Percentiles rank a stretch among this genome's conserved stretches.
Evolutionary conservation across 2,888 invertebrate genomes (phyloP).

Genomic region (Aphelenchoides bicaudatus): DNA sequence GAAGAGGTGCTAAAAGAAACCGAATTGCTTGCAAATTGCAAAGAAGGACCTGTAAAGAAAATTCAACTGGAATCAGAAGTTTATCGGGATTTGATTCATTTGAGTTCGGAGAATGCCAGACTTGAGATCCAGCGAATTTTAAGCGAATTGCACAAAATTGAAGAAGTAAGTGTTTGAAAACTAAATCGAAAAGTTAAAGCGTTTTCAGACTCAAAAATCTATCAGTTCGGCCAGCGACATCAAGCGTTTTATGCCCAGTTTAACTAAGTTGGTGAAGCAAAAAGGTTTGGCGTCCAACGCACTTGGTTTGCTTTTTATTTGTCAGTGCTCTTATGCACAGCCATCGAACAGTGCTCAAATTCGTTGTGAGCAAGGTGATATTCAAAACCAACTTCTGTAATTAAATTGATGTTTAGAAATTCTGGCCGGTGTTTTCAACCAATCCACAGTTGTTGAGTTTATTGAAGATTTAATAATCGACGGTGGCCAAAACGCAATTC

Average conservation of each 20-base stretch:
- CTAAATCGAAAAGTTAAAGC: background rate
- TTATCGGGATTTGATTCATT: slow-evolving; percentile 3
- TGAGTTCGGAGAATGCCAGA: background rate
- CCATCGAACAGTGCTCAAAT: background rate
- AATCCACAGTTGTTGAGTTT: slow-evolving; percentile 72
- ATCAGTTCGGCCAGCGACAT: slow-evolving; percentile 13
- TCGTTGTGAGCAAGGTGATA: slow-evolving; percentile 38
- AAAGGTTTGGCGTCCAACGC: background rate
- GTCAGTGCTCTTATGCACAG: slow-evolving; percentile 35
- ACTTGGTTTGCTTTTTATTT: slow-evolving; percentile 32
- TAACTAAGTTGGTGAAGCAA: slow-evolving; percentile 4
- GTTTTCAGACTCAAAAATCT: slow-evolving; percentile 11
- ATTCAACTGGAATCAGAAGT: background rate
- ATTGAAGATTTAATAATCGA: slow-evolving; percentile 85
- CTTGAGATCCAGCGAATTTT: background rate
- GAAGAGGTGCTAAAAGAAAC: slow-evolving; percentile 5
- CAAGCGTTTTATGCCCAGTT: slow-evolving; percentile 15
- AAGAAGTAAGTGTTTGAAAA: slow-evolving; percentile 7
- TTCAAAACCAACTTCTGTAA: too few species aligned
- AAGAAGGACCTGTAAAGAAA: background rate
- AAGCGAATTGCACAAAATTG: slow-evolving; percentile 11
- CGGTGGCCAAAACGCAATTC: slow-evolving; percentile 35
- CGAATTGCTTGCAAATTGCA: background rate
- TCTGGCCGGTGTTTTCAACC: slow-evolving; percentile 69
- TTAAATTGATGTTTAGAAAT: too few species aligned